Percentiles rank a stretch among this genome's conserved stretches.
phyloP scores from a whole-genome alignment of 2,113 vertebrate species.

The Neolamprologus longior region DNA sequence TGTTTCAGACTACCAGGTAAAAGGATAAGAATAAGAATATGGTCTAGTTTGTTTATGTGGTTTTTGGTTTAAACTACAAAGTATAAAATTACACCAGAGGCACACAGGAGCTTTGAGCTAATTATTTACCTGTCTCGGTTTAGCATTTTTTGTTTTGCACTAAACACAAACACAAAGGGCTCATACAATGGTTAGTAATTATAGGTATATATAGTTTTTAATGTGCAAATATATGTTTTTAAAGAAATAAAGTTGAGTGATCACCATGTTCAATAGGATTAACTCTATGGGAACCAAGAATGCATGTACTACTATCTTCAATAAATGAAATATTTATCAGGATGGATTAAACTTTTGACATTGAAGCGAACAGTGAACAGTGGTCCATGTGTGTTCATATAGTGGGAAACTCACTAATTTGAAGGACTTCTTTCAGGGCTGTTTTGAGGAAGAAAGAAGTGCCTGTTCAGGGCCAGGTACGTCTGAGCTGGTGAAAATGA shows the following conservation, averaged over 20 bases:
- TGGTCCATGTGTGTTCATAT: not conserved
- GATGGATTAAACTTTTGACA: not conserved
- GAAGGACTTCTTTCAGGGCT: not conserved
- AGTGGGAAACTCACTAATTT: not conserved
- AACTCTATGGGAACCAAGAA: not conserved
- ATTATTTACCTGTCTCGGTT: not conserved
- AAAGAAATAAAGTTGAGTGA: fast-evolving
- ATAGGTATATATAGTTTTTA: too few relatives aligned
- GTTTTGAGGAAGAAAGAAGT: not conserved
- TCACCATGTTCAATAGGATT: not conserved
- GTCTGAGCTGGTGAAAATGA: not conserved
- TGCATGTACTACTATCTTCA: fast-evolving
- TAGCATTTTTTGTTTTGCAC: too few relatives aligned
- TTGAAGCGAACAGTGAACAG: not conserved
- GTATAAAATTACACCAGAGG: not conserved
- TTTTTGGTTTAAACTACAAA: not conserved
- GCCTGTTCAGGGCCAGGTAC: not conserved
- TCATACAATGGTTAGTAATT: too few relatives aligned
- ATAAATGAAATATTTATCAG: not conserved
- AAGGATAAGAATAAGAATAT: not conserved
- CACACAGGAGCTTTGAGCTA: not conserved
- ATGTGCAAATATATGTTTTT: not conserved
- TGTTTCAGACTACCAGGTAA: not conserved
- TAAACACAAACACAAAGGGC: too few relatives aligned
- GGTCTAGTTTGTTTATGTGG: not conserved